Conservation (phyloP, 1,140 invertebrate species). For the Psilanteris sp. region DNA sequence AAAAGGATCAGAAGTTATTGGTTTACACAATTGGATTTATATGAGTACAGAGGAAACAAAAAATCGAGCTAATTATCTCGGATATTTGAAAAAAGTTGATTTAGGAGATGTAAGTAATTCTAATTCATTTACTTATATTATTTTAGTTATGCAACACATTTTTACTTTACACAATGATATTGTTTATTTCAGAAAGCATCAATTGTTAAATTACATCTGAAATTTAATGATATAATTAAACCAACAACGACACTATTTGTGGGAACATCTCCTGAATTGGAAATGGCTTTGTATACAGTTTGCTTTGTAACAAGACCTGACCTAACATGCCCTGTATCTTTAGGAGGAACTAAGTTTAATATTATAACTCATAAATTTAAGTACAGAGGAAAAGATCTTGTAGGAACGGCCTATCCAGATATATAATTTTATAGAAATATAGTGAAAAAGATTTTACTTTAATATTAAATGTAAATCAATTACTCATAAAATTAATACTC, state of each 20-base stretch:
- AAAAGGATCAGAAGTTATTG: constrained; percentile 85
- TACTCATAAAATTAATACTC: no score
- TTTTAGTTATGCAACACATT: no score
- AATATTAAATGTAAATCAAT: no score
- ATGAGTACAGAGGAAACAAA: constrained; percentile 86
- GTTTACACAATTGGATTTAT: constrained; percentile 95
- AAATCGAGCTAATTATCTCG: constrained; percentile 87
- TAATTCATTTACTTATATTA: no score
- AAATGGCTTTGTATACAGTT: constrained; percentile 93
- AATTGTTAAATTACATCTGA: constrained; percentile 88
- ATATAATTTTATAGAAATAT: constrained; percentile 83
- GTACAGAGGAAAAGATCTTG: constrained; percentile 86
- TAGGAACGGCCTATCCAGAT: constrained; percentile 90
- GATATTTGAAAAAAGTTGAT: constrained; percentile 87
- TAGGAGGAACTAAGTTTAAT: constrained; percentile 85
- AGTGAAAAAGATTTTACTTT: no score
- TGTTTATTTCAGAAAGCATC: constrained; percentile 85
- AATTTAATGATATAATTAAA: constrained; percentile 87
- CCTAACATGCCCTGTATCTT: constrained; percentile 85
- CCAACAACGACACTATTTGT: constrained; percentile 90
- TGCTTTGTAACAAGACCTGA: constrained; percentile 88
- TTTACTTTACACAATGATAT: neutral
- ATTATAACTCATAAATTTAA: constrained; percentile 87
- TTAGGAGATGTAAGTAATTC: constrained; percentile 87
- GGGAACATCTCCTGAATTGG: constrained; percentile 95